These are phyloP conservation scores for Acipenser oxyrinchus DNA, from an alignment of 2,797 vertebrate genomes.

Conservation along the genomic window DNA sequence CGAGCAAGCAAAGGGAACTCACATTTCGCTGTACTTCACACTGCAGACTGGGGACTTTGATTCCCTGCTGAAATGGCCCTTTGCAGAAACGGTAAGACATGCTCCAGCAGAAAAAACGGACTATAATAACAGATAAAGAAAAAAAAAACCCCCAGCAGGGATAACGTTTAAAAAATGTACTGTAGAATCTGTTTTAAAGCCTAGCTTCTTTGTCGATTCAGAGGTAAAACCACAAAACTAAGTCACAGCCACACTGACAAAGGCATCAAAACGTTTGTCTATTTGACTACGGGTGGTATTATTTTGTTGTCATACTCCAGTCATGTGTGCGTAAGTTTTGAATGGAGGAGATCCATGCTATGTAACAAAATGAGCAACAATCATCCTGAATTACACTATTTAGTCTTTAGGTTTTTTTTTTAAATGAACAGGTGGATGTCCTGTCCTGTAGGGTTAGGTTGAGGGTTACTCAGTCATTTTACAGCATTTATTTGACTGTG, in stretches of 20 bases:
- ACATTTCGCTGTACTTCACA: constrained; percentile 10
- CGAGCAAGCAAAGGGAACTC: constrained; percentile 7
- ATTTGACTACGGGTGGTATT: too few relatives aligned
- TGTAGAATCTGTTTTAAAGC: not conserved
- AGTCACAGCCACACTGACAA: too few relatives aligned
- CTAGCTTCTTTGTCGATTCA: not conserved
- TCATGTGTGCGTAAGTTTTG: too few relatives aligned
- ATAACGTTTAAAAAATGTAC: not conserved
- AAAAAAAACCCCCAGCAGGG: not conserved
- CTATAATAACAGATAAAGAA: not conserved
- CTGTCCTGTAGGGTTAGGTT: too few relatives aligned
- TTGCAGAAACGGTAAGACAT: constrained; percentile 9
- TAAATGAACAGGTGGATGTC: not conserved
- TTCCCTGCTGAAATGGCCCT: constrained; percentile 11
- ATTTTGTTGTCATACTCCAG: too few relatives aligned
- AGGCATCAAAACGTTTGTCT: too few relatives aligned
- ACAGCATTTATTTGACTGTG: not conserved
- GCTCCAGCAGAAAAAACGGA: not conserved
- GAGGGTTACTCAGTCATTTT: not conserved
- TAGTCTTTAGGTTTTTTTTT: not conserved
- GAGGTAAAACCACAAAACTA: too few relatives aligned
- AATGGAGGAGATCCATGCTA: too few relatives aligned
- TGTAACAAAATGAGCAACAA: too few relatives aligned
- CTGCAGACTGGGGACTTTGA: constrained; percentile 15
- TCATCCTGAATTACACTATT: too few relatives aligned